phyloP scores from a whole-genome alignment of 1,140 invertebrate genomes.

The Meteorus sp. region DNA sequence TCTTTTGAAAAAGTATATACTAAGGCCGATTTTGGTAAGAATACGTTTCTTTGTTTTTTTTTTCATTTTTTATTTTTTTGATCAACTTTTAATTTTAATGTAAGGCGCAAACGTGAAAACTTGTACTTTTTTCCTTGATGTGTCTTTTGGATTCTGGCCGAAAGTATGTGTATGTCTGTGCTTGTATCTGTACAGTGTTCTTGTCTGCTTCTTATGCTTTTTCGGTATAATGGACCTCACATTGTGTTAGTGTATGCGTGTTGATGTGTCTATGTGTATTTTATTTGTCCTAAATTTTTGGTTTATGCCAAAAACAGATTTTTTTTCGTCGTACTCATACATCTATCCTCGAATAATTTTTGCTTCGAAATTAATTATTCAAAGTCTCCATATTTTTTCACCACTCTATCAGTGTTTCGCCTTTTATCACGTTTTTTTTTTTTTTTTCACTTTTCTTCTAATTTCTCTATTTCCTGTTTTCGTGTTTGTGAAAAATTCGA shows the following conservation, averaged over 20 bases:
- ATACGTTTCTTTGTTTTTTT: no score
- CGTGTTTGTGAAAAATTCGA: no score
- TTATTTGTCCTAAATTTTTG: slow-evolving; percentile 17
- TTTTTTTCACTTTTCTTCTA: slow-evolving; percentile 24
- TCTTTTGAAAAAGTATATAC: slow-evolving; percentile 53
- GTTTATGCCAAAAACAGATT: slow-evolving; percentile 46
- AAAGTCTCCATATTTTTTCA: neutral
- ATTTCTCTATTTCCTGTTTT: slow-evolving; percentile 27
- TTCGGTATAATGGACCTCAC: no score
- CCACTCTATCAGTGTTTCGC: neutral
- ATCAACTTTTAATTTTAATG: slow-evolving; percentile 57
- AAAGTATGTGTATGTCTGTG: slow-evolving; percentile 42
- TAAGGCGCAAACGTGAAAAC: slow-evolving; percentile 58
- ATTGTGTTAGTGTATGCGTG: neutral
- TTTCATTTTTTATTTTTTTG: no score
- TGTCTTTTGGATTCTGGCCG: slow-evolving; percentile 53
- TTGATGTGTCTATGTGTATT: slow-evolving; percentile 18
- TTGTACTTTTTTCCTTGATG: slow-evolving; percentile 58
- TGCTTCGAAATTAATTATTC: slow-evolving; percentile 5
- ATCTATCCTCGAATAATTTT: neutral
- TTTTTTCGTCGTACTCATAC: slow-evolving; percentile 29
- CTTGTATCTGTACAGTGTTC: slow-evolving; percentile 6
- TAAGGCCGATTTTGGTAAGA: slow-evolving; percentile 58
- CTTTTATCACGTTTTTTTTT: neutral
- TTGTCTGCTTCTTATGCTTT: neutral